phyloP scores from a whole-genome alignment of 2,113 vertebrate species.

The Rhinolophus sinicus region DNA sequence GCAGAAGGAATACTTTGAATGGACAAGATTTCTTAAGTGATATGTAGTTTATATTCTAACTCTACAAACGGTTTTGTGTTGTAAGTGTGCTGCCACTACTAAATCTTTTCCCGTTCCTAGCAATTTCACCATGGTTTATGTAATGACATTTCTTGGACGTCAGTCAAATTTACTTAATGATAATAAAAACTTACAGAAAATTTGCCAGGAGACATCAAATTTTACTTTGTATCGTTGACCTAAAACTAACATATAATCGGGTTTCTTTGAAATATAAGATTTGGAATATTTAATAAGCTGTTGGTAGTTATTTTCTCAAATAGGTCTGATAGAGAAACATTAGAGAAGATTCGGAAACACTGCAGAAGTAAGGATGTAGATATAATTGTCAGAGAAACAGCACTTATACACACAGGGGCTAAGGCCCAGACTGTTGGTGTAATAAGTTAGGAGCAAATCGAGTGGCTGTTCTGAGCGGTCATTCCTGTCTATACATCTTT shows the following conservation, averaged over 20 bases:
- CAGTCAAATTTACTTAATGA: slow-evolving; percentile 42
- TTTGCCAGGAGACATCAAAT: neutral
- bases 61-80: neutral
- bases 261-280: neutral
- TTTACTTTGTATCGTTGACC: slow-evolving; percentile 31
- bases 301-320: neutral
- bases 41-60: neutral
- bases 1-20: neutral
- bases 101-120: neutral
- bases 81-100: neutral
- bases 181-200: slow-evolving; percentile 61
- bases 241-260: neutral
- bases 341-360: neutral
- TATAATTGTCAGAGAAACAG: neutral
- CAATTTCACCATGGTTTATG: slow-evolving; percentile 32
- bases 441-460: neutral
- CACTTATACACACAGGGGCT: fast-evolving
- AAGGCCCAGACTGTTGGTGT: no score
- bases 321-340: neutral
- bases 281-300: neutral
- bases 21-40: neutral
- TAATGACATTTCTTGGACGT: slow-evolving; percentile 56
- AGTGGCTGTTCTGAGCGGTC: neutral
- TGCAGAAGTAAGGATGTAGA: neutral
- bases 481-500: neutral